Base-by-base conservation (phyloP, 2,888 invertebrate genomes). In the Callyntrura sp. region DNA sequence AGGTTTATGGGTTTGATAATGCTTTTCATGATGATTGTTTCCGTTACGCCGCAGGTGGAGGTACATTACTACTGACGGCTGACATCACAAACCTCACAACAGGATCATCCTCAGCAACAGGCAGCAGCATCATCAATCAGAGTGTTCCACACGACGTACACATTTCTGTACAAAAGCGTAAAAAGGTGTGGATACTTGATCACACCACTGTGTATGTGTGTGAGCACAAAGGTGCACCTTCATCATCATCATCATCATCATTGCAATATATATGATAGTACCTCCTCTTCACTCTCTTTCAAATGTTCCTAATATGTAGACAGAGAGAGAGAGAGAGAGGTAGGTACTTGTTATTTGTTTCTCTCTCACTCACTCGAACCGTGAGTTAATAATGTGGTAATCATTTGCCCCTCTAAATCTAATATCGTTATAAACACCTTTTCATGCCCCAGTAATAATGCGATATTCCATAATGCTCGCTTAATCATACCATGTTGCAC, bases 21-120 rank as follows among this genome's bases (percentile, higher is more conserved):
- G n/a, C 28, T n/a, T 65, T 65, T 65, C n/a, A 65, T 65, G 28
- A 65, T 65, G 25, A 65, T 78, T 78, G 78, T 57, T 57, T 79
- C 28, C 51, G 25, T 51, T 79, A 14, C 62, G 43, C 81, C 65
- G 43, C 82, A 82, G 82, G 65, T 65, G 65, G 62, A 62, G 35
- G 82, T 82, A 82, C 82, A 82, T 62, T 81, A 79, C 78, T 79
- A 78, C 65, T 65, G 4, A 60, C 12, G 65, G n/a, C n/a, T n/a
- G n/a, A 35, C 65, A 65, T 65, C 65, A 65, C 65, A 65, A 35
- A n/a, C n/a, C n/a, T n/a, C n/a, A n/a, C n/a, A n/a, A n/a, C n/a
- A n/a, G n/a, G 1, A 65, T 65, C 65, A 65, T 65, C 65, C 65
- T 1, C 65, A n/a, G 14, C 65, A 28, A 65, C 65, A 65, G n/a